Percentiles rank a stretch among this genome's conserved stretches.
phyloP scores from a whole-genome alignment of 2,113 vertebrate species.

The Siniperca knerii region DNA sequence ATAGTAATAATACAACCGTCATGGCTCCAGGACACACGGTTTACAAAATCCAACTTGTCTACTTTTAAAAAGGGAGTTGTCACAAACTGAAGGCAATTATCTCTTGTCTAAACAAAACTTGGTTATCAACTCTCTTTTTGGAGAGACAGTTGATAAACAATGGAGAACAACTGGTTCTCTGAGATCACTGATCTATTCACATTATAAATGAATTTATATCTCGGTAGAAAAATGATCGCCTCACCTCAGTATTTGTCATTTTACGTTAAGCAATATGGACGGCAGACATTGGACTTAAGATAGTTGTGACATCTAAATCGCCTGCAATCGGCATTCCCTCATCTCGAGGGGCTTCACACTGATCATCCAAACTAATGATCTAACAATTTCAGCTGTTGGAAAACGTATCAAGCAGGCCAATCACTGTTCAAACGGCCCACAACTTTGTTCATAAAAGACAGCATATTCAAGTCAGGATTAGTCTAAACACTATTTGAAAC shows the following conservation, averaged over 20 bases:
- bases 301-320: background rate
- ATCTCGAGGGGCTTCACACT: background rate
- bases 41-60: background rate
- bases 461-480: background rate
- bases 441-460: background rate
- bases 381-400: background rate
- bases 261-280: background rate
- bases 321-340: background rate
- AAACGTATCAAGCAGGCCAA: background rate
- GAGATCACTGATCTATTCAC: background rate
- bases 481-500: background rate
- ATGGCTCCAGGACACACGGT: background rate
- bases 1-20: background rate
- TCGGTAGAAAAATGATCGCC: background rate
- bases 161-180: background rate
- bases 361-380: background rate
- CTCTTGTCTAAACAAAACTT: background rate
- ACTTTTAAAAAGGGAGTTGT: background rate
- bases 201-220: background rate
- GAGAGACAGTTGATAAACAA: background rate
- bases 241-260: background rate
- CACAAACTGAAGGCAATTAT: background rate
- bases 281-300: constrained; percentile 10
- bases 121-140: background rate
- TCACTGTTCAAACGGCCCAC: background rate